These are phyloP conservation scores for Hirundo rustica DNA, from an alignment of 2,797 vertebrate species.

Conservation along the genomic window DNA sequence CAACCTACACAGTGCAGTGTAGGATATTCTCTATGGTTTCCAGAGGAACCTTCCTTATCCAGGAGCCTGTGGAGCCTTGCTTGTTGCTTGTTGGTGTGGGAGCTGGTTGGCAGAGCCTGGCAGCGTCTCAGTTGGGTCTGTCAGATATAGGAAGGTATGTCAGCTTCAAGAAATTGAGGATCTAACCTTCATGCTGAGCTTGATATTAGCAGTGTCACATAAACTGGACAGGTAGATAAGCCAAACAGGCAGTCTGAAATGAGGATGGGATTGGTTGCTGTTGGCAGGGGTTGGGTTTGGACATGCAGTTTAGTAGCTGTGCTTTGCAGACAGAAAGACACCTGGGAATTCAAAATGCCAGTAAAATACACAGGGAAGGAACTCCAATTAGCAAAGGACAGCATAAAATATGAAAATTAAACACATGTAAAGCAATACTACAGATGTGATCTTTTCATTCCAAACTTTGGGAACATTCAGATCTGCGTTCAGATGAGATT, in stretches of 20 bases:
- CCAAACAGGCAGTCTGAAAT: background rate
- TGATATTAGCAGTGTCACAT: background rate
- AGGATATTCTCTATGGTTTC: background rate
- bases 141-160: background rate
- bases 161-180: background rate
- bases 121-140: background rate
- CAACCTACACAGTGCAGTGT: background rate
- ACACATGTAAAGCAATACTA: background rate
- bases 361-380: background rate
- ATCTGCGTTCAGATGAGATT: background rate
- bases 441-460: background rate
- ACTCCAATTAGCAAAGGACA: background rate
- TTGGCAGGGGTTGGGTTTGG: background rate
- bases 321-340: background rate
- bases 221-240: background rate
- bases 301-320: background rate
- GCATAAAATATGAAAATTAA: background rate
- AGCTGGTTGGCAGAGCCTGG: background rate
- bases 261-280: background rate
- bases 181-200: background rate
- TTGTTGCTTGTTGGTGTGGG: background rate
- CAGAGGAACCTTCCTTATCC: background rate
- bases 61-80: background rate
- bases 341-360: background rate
- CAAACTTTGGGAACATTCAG: background rate